phyloP scores from a whole-genome alignment of 2,888 invertebrate genomes.

The Resseliella maxima region DNA sequence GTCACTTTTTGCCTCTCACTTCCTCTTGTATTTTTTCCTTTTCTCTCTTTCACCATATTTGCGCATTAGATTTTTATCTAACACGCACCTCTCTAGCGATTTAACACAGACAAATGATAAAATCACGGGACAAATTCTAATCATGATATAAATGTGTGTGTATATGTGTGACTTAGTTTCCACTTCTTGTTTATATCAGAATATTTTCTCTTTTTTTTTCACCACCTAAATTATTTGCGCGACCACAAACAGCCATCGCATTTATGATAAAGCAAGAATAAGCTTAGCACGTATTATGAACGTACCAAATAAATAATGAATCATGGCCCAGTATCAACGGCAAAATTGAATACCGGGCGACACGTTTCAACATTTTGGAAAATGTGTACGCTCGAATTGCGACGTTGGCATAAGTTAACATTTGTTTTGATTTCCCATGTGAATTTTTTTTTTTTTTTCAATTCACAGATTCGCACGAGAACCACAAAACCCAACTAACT shows the following conservation, averaged over 20 bases:
- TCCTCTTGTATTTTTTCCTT: too few relatives aligned
- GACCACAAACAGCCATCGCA: not conserved
- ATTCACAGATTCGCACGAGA: not conserved
- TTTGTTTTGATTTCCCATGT: constrained; percentile 39
- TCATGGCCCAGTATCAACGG: not conserved
- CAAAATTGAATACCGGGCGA: constrained; percentile 12
- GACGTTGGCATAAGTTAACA: not conserved
- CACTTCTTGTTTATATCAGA: not conserved
- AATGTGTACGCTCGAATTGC: not conserved
- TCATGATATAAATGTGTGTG: constrained; percentile 15
- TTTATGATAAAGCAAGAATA: not conserved
- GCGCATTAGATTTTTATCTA: constrained; percentile 39
- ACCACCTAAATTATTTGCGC: not conserved
- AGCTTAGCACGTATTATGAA: not conserved
- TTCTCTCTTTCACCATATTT: too few relatives aligned
- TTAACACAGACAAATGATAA: constrained; percentile 47
- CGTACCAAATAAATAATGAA: not conserved
- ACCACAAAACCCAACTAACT: not conserved
- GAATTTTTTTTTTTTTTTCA: not conserved
- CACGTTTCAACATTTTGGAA: constrained; percentile 10
- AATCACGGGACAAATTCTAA: constrained; percentile 42
- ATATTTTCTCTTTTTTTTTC: constrained; percentile 6
- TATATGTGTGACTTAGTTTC: not conserved
- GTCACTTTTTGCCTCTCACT: too few relatives aligned
- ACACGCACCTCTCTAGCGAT: constrained; percentile 23